Base-by-base conservation (phyloP, 2,888 invertebrate species). In the Parasteatoda lunata region DNA sequence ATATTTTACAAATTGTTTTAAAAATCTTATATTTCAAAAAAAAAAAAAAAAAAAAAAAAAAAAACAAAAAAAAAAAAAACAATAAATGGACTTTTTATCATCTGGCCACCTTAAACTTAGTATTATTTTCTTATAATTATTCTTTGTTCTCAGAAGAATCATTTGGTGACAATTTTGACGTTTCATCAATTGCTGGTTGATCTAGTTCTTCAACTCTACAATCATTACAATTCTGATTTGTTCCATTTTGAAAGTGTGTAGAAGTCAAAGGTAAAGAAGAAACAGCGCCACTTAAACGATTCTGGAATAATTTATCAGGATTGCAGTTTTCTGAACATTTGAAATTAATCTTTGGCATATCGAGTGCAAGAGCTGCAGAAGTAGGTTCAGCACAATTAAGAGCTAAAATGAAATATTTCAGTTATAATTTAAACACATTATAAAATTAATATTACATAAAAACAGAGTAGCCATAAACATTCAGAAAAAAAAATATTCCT, bases 341-440 rank as follows among this genome's bases (percentile, higher is more conserved):
- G 75, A 88, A 88, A 69, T 88, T 88, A 3, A 88, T 79, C 64
- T 88, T 88, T 75, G 88, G 88, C 88, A 88, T 88, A 49, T 88
- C 88, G 8, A 88, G 51, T 15, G 69, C 83, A 68, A 88, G 70
- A 47, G 88, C 70, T 72, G 83, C 88, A n/a, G 76, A 15, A 11
- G 82, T 13, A 30, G 83, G 79, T 59, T 88, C 88, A 30, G 70
- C 81, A 83, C 77, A 79, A 69, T 88, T 78, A 48, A 88, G 69
- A 5, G 81, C 88, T 88, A 45, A 6, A 51, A 69, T 64, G 72
- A 30, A 65, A 81, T 5, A 48, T 1, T 15, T 45, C 5, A 64
- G 30, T 51, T 6, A 30, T 1, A 30, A 30, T 30, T 30, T 0
- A 30, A 30, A 30, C 30, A 30, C 30, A 30, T 30, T 30, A 30